Base-by-base conservation (phyloP, 2,797 vertebrate species). In the Pipistrellus kuhlii region DNA sequence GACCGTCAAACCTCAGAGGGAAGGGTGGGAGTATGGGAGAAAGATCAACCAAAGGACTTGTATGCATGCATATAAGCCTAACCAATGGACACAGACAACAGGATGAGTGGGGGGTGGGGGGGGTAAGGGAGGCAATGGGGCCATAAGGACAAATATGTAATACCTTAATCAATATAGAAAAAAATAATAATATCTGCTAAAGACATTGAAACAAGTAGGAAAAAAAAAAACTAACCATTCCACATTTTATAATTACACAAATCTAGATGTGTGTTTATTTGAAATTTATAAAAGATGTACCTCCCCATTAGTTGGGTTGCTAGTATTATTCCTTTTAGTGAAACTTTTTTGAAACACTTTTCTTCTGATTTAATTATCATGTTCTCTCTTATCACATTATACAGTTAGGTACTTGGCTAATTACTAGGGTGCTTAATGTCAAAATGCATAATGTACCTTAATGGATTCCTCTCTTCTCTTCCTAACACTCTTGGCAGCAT, bases 361-460 rank as follows among this genome's bases (percentile, higher is more conserved):
- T 62, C 69, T 90, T 81, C 48, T 90, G 76, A 53, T 87, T 38
- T 94, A 87, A 95, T 92, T 95, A 68, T 95, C 82, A 80, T 93
- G 71, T 94, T 96, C 85, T 95, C 48, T 95, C 95, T 93, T 89
- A 93, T 88, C 87, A 96, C 95, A 85, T 97, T 94, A 95, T 94
- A 82, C 93, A 97, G 85, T 97, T 97, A 97, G 93, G 84, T 90
- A 95, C 82, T 97, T 93, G 90, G 85, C 85, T 98, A 97, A 98
- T 98, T 97, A 86, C 83, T 85, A 82, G 66, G 66, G 95, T 96
- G 94, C 71, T 97, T 96, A 93, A 92, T 95, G 80, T 98, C 96
- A 97, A 96, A 97, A 97, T 15, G 46, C 44, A 93, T 88, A 91
- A 97, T 93, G 73, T 84, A 77, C 75, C 90, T 95, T 94, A 95